Percentiles rank a stretch among this genome's conserved stretches.
Conservation (phyloP, 2,888 invertebrate species). For the Epiblema foenella region DNA sequence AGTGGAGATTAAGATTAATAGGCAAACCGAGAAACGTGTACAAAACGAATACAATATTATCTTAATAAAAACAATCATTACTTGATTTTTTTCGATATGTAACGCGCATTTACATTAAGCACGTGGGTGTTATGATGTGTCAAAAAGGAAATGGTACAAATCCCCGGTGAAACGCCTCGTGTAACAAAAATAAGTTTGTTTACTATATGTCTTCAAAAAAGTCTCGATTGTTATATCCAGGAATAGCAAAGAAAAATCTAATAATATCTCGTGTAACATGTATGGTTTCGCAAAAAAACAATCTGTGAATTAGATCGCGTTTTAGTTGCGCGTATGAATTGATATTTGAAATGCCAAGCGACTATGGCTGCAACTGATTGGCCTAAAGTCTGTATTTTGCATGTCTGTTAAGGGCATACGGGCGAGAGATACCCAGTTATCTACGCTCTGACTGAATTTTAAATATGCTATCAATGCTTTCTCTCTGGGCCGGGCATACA, state of each 20-base stretch:
- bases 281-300: constrained; percentile 3
- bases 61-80: no score
- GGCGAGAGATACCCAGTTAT: constrained; percentile 24
- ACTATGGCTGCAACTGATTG: not conserved
- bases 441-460: constrained; percentile 28
- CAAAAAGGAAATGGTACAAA: no score
- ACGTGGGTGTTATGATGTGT: no score
- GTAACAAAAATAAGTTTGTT: not conserved
- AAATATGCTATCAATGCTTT: constrained; percentile 20
- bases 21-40: no score
- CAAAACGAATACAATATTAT: no score
- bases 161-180: not conserved
- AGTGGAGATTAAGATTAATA: no score
- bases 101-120: no score
- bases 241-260: not conserved
- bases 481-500: constrained; percentile 19
- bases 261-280: not conserved
- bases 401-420: constrained; percentile 20
- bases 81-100: no score
- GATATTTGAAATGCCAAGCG: constrained; percentile 2
- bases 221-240: not conserved
- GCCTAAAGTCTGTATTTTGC: not conserved
- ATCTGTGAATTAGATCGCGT: constrained; percentile 24
- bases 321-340: constrained; percentile 14
- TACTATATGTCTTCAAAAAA: not conserved